Base-by-base conservation (phyloP, 37 sponge, comb jelly and placozoan species). In the Hexactinellida sp. region DNA sequence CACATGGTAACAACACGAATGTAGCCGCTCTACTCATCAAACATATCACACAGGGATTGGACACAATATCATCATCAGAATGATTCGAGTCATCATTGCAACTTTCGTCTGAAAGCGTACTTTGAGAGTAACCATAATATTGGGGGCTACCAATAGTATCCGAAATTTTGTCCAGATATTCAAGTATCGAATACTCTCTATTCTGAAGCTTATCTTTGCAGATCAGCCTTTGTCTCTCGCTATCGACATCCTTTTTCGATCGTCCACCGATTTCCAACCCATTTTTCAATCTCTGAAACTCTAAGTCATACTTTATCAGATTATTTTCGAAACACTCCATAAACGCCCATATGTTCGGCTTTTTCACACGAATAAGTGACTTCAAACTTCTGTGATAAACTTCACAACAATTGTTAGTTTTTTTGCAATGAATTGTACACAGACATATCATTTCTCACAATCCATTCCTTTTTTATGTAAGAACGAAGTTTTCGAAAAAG, bases 381-480 rank as follows among this genome's bases (percentile, higher is more conserved):
- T 63, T 63, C 76, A 63, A 63, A n/a, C 28, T 25, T n/a, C 30
- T 63, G 5, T 63, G 76, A 63, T 28, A 63, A 63, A 63, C 76
- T 63, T 63, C 76, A 63, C 34, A 28, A n/a, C 76, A 63, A 63
- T 63, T 63, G 76, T 63, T 63, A 28, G 76, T 23, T 63, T 41
- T n/a, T 32, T n/a, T 28, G 76, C 30, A 63, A 21, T n/a, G 76
- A 63, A 63, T n/a, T 7, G 30, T 63, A 63, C 3, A 63, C 76
- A 7, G 34, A 47, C 13, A 47, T 19, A 63, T 63, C 76, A 63
- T 63, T 63, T 63, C 76, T 63, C 28, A 25, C 30, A 63, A 63
- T 63, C 76, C 76, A 63, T 63, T 63, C 76, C 30, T 63, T 63
- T n/a, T 63, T 63, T 21, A 63, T 63, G 76, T 63, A 63, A 63